A percentile compares a stretch with the other conserved stretches of the same genome.
These are phyloP conservation scores for Pelosia muscerda DNA, from an alignment of 2,888 invertebrate genomes.

Conservation along the genomic window DNA sequence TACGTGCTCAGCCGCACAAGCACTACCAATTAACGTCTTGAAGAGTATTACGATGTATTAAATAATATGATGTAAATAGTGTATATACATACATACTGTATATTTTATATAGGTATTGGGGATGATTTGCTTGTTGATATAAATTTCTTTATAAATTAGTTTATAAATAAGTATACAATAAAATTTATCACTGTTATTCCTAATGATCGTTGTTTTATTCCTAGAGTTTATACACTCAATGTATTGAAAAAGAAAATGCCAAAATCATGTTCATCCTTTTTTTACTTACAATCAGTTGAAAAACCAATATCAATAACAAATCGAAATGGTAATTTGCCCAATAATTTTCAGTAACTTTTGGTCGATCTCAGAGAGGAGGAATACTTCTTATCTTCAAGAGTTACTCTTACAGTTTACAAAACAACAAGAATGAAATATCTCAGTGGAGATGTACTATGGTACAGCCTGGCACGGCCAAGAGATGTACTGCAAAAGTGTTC, in stretches of 20 bases:
- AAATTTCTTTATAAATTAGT: background rate
- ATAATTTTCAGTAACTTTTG: constrained; percentile 66
- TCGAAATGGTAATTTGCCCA: constrained; percentile 8
- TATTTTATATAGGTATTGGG: background rate
- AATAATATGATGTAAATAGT: no score
- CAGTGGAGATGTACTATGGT: constrained; percentile 74
- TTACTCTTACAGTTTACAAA: constrained; percentile 58
- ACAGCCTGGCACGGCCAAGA: constrained; percentile 60
- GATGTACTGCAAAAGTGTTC: constrained; percentile 67
- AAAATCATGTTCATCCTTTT: no score
- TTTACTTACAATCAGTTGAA: background rate
- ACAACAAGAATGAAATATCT: constrained; percentile 48
- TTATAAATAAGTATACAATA: background rate
- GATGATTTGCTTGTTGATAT: background rate
- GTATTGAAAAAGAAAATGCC: no score
- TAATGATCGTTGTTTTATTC: background rate
- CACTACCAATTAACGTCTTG: no score
- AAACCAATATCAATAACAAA: background rate
- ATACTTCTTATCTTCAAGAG: constrained; percentile 65
- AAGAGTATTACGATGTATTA: no score
- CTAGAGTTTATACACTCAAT: background rate
- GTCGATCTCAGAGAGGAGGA: constrained; percentile 68
- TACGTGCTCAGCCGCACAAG: no score
- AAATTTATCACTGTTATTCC: background rate
- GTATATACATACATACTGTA: no score